Percentiles rank a stretch among this genome's conserved stretches.
Evolutionary conservation across 1,140 invertebrate species (phyloP).

Genomic region (Eupeodes corollae): DNA sequence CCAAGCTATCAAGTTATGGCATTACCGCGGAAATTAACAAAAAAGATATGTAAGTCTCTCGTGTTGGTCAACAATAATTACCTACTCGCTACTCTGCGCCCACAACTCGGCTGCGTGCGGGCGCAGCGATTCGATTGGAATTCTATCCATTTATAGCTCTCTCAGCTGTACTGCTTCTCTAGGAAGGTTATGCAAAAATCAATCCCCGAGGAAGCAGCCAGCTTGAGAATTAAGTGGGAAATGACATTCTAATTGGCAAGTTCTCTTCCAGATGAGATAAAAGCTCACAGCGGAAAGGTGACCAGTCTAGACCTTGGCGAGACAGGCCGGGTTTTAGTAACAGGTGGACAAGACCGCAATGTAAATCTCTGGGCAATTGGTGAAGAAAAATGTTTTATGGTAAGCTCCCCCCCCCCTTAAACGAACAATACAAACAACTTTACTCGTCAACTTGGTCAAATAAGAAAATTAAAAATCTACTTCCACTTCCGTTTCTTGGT

Average conservation of each 20-base stretch:
- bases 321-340: slow-evolving; percentile 83
- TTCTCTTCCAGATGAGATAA: slow-evolving; percentile 65
- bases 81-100: too few species aligned
- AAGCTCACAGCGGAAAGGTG: slow-evolving; percentile 71
- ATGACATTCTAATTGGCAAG: not conserved
- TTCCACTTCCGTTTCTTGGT: not conserved
- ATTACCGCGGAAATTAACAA: slow-evolving; percentile 14
- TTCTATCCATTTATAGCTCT: not conserved
- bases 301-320: slow-evolving; percentile 80
- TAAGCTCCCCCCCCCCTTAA: too few species aligned
- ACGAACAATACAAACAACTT: too few species aligned
- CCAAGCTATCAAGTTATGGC: slow-evolving; percentile 7
- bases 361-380: slow-evolving; percentile 96
- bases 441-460: too few species aligned
- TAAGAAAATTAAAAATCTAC: too few species aligned
- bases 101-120: not conserved
- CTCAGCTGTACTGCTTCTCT: not conserved
- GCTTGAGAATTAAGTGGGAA: not conserved
- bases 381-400: slow-evolving; percentile 91
- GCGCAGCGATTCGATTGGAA: not conserved
- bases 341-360: slow-evolving; percentile 94
- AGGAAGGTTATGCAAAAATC: not conserved
- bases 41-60: slow-evolving; percentile 16
- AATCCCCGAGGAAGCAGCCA: not conserved
- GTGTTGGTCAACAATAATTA: too few species aligned